phyloP scores from a whole-genome alignment of 2,797 vertebrate species.

The Pseudomugil gertrudae region DNA sequence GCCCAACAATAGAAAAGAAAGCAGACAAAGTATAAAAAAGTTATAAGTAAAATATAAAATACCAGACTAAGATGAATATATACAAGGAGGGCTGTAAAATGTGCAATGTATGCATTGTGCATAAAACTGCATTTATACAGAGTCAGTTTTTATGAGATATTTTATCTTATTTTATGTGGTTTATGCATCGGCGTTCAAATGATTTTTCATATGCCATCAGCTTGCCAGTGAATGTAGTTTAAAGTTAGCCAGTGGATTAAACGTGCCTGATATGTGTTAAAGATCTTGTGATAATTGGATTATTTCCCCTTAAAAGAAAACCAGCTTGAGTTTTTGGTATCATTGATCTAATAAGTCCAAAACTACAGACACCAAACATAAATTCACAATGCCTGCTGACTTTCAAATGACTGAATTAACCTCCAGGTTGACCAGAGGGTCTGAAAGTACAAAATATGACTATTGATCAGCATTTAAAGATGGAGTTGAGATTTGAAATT shows the following conservation, averaged over 20 bases:
- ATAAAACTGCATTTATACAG: too few species aligned
- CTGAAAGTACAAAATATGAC: background rate
- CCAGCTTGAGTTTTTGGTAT: too few species aligned
- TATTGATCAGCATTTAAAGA: background rate
- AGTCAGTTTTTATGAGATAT: too few species aligned
- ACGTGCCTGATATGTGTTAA: too few species aligned
- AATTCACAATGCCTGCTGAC: background rate
- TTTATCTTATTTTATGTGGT: too few species aligned
- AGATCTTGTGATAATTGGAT: background rate
- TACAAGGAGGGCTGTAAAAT: too few species aligned
- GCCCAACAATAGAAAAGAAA: too few species aligned
- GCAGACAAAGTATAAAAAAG: too few species aligned
- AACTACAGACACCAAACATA: background rate
- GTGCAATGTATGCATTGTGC: too few species aligned
- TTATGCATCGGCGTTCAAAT: background rate
- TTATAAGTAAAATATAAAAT: too few species aligned
- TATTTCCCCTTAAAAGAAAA: background rate
- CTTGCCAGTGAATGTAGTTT: background rate
- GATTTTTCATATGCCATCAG: background rate
- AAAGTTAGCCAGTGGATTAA: too few species aligned
- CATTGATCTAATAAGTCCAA: background rate
- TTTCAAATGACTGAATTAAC: background rate
- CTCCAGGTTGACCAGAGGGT: background rate
- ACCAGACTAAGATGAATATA: too few species aligned
- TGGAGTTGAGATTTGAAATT: background rate